Evolutionary conservation across 2,888 invertebrate genomes (phyloP), one percentile per base, ranked within the genome.

Genomic region (Tenthredo notha): DNA sequence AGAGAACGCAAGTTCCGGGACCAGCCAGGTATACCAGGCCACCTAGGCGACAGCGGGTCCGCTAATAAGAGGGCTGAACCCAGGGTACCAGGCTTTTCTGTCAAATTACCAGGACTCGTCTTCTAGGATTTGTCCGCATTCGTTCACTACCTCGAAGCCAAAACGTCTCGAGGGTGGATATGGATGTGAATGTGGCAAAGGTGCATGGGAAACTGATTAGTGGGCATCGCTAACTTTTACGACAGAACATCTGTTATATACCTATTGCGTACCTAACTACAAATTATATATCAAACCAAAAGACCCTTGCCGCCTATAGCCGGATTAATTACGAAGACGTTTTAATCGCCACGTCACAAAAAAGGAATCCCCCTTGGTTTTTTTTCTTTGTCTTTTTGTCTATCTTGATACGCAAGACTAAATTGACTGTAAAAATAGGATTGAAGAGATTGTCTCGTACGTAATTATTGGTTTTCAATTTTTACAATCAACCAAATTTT

Each of bases 31-130:
- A 83, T 83, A 50, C 47, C 65, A 40, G 87, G 84, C 86, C 87
- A 87, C 87, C 87, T 87, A 87, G 86, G 84, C 86, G 85, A 85
- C 84, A 85, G 65, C 78, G 87, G 87, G 54, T 67, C 70, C 50
- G 85, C 75, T 87, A 87, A 87, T 87, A 84, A 87, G 85, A 87
- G 87, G 87, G 85, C 87, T 54, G 70, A n/a, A 83, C 47, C 70
- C 47, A 12, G 21, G 67, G 67, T n/a, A 67, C 47, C 58, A 47
- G 43, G 61, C 65, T 83, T 83, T 83, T 83, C 83, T 67, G 83
- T 83, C 83, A 70, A 83, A 83, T 83, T 83, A 70, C 83, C 29
- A 67, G 43, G 40, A 29, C 67, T 80, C 80, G 58, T 80, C 40
- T 83, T 83, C 83, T 83, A 83, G 83, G 83, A 83, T 40, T 83